These are phyloP conservation scores for Zaprionus lachaisei DNA, from an alignment of 1,140 invertebrate genomes.

Conservation along the genomic window DNA sequence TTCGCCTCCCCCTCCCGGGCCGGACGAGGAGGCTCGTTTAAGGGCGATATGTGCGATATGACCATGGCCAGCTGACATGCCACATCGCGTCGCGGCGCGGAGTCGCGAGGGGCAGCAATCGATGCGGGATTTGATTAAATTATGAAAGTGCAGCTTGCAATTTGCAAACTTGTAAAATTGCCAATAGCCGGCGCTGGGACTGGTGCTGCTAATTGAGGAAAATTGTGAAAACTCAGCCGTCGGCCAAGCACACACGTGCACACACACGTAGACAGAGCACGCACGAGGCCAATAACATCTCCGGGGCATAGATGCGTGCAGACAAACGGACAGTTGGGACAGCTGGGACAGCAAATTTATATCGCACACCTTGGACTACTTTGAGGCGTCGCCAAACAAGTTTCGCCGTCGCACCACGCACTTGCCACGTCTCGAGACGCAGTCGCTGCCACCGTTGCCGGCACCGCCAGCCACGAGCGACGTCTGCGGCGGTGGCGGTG, in stretches of 20 bases:
- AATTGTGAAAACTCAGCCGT: constrained; percentile 42
- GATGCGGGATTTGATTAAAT: constrained; percentile 21
- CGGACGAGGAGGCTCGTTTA: constrained; percentile 10
- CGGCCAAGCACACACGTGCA: constrained; percentile 58
- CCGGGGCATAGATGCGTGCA: constrained; percentile 36
- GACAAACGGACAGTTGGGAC: constrained; percentile 25
- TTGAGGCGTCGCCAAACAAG: constrained; percentile 74
- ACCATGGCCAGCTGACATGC: constrained; percentile 13
- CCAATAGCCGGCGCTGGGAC: constrained; percentile 30
- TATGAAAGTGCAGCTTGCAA: constrained; percentile 50
- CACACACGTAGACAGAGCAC: constrained; percentile 4
- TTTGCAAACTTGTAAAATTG: constrained; percentile 42
- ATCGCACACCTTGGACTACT: constrained; percentile 82
- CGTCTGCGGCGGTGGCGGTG: background rate
- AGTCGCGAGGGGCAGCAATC: constrained; percentile 13
- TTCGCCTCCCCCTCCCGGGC: constrained; percentile 36
- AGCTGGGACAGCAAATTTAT: constrained; percentile 60
- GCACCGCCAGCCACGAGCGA: constrained; percentile 33
- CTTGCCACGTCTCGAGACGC: constrained; percentile 67
- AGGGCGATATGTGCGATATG: constrained; percentile 12
- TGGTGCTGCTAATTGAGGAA: constrained; percentile 27
- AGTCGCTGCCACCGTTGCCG: constrained; percentile 6
- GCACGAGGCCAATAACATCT: constrained; percentile 61
- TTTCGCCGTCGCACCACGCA: constrained; percentile 58
- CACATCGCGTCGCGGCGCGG: background rate